phyloP scores from a whole-genome alignment of 2,113 vertebrate species.

The Dicaeum eximium region DNA sequence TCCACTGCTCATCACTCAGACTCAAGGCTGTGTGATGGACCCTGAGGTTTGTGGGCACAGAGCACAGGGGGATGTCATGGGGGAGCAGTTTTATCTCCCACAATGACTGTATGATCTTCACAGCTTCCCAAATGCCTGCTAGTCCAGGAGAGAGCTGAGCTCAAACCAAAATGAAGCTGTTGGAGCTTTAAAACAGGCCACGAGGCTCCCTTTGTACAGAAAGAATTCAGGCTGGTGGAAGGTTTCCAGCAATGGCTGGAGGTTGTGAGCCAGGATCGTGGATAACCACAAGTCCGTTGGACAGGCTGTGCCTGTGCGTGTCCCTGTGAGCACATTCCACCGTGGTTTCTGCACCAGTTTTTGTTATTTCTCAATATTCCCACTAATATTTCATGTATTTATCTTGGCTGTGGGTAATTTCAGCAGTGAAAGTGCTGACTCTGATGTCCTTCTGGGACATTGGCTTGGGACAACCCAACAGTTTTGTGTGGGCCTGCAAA shows the following conservation, averaged over 20 bases:
- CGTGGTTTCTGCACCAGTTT: background rate
- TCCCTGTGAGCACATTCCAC: background rate
- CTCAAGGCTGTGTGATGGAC: background rate
- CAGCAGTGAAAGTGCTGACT: slow-evolving; percentile 23
- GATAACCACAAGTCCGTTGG: background rate
- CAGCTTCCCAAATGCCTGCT: background rate
- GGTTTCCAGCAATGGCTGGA: background rate
- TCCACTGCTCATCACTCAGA: background rate
- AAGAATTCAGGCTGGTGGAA: background rate
- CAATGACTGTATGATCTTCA: accelerated
- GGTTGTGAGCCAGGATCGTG: background rate
- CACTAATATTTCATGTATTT: slow-evolving; percentile 25
- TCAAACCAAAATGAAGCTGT: background rate
- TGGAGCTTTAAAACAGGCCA: background rate
- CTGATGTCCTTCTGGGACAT: background rate
- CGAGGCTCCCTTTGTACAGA: background rate
- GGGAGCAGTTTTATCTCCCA: background rate
- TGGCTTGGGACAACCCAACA: background rate
- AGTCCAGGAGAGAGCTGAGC: background rate
- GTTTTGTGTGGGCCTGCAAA: background rate
- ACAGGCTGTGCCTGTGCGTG: background rate
- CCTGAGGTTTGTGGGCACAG: background rate
- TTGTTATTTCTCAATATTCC: slow-evolving; percentile 7
- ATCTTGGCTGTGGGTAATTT: background rate
- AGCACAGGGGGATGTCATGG: accelerated